Conservation (phyloP, 2,113 vertebrate genomes). For the Salvelinus namaycush region DNA sequence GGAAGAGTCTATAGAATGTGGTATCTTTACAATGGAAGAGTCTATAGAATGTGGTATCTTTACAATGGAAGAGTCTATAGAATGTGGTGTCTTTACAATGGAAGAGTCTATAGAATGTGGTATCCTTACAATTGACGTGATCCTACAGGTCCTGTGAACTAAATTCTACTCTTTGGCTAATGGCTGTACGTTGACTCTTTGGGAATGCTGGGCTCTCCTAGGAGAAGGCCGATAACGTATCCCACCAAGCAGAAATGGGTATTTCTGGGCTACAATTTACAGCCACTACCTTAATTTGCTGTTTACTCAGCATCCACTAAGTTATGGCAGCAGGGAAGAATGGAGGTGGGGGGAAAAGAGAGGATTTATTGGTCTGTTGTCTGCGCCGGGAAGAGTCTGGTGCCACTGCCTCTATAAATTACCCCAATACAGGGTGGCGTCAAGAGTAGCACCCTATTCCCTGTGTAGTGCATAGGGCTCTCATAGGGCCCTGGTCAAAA, state of each 20-base stretch:
- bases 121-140: conserved; percentile 8
- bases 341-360: neutral
- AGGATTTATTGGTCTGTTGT: conserved; percentile 25
- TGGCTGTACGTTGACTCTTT: neutral
- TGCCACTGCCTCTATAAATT: conserved; percentile 35
- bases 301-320: conserved; percentile 25
- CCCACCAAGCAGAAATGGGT: neutral
- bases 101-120: conserved; percentile 6
- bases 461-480: too few relatives aligned
- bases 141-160: neutral
- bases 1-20: too few relatives aligned
- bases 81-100: too few relatives aligned
- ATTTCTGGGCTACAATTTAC: conserved; percentile 37
- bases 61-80: neutral
- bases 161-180: conserved; percentile 11
- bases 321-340: conserved; percentile 10
- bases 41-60: too few relatives aligned
- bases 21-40: too few relatives aligned
- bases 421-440: neutral
- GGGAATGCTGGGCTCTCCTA: conserved; percentile 28
- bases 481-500: too few relatives aligned
- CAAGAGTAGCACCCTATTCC: too few relatives aligned
- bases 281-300: conserved; percentile 3
- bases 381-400: conserved; percentile 16
- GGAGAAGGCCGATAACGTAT: conserved; percentile 26